These are phyloP conservation scores for Schizopygopsis malacanthus DNA, from an alignment of 2,797 vertebrate species.

Conservation along the genomic window DNA sequence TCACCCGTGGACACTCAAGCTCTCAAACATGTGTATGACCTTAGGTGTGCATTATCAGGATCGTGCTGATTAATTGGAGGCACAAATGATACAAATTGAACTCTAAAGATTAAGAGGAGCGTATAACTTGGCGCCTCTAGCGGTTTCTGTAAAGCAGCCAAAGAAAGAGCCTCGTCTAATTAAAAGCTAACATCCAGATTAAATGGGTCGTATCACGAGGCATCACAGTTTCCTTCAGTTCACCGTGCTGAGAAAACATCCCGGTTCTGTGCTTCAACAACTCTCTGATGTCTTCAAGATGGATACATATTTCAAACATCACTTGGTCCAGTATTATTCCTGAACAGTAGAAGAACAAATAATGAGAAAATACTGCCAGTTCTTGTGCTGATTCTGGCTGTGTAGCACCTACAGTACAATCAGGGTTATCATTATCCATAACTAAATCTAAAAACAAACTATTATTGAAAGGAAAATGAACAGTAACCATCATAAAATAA, in stretches of 20 bases:
- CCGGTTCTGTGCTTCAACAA: background rate
- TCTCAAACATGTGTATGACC: slow-evolving; percentile 37
- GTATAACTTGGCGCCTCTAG: background rate
- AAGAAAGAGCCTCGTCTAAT: background rate
- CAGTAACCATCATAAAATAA: background rate
- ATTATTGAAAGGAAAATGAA: background rate
- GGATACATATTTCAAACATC: background rate
- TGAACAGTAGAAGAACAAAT: background rate
- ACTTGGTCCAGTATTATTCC: background rate
- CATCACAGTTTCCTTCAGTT: background rate
- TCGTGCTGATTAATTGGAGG: slow-evolving; percentile 48
- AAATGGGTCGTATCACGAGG: background rate
- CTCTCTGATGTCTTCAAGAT: background rate
- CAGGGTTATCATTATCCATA: background rate
- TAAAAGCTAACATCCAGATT: slow-evolving; percentile 1
- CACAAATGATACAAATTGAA: slow-evolving; percentile 45
- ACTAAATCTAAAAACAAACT: background rate
- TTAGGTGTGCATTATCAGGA: slow-evolving; percentile 45
- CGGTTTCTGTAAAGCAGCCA: background rate
- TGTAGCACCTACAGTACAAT: background rate
- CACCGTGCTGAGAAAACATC: background rate
- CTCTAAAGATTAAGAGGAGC: slow-evolving; percentile 42
- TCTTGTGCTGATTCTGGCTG: background rate
- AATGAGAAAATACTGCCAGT: background rate
- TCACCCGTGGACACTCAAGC: background rate